Conservation (phyloP, 2,113 vertebrate genomes). For the Puma concolor region DNA sequence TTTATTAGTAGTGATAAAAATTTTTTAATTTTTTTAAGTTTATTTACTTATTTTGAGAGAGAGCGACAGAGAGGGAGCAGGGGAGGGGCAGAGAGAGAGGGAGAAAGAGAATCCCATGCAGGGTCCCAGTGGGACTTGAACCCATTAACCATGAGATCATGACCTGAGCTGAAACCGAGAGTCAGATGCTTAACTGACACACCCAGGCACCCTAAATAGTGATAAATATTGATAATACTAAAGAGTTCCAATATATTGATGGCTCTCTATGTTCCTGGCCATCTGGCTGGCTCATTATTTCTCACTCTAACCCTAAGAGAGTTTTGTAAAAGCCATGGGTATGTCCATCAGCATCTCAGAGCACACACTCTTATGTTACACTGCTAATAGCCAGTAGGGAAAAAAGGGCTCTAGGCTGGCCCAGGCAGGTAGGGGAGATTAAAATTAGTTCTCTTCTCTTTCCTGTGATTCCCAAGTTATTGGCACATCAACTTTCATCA, state of each 20-base stretch:
- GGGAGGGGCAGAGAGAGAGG: no score
- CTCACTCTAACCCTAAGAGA: background rate
- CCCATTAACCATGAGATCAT: no score
- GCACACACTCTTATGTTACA: background rate
- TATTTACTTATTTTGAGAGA: no score
- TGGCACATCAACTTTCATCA: background rate
- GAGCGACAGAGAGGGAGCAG: no score
- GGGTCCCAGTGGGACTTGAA: no score
- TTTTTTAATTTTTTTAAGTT: background rate
- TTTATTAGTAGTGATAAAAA: constrained; percentile 13
- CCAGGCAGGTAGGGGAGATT: background rate
- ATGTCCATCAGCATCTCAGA: background rate
- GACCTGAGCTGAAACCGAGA: no score
- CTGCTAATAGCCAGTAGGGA: background rate
- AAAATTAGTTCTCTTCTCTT: background rate
- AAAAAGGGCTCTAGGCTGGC: background rate
- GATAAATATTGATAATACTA: constrained; percentile 4
- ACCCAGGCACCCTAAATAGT: background rate
- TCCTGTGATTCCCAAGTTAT: background rate
- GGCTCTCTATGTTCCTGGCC: background rate
- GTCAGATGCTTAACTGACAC: no score
- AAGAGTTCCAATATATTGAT: background rate
- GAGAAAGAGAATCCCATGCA: no score
- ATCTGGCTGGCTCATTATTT: background rate
- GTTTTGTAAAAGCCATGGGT: background rate